These are phyloP conservation scores for Malthinus flaveolus DNA, from an alignment of 2,888 invertebrate genomes.

Conservation along the genomic window DNA sequence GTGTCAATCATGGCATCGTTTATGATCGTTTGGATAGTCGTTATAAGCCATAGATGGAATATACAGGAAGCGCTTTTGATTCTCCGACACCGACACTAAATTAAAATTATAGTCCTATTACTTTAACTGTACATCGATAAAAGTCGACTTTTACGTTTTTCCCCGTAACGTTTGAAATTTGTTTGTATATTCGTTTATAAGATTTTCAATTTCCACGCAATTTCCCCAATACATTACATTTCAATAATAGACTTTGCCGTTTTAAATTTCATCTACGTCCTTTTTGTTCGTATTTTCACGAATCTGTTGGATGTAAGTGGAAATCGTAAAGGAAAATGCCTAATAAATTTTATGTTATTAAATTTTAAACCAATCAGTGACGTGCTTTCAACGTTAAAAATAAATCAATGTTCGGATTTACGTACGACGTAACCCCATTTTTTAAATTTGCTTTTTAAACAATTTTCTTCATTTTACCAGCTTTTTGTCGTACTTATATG, in stretches of 20 bases:
- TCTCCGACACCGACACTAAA: slow-evolving; percentile 7
- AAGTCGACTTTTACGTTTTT: too few relatives aligned
- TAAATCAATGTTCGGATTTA: too few relatives aligned
- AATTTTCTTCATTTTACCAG: too few relatives aligned
- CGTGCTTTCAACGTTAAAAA: too few relatives aligned
- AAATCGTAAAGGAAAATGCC: too few relatives aligned
- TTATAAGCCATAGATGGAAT: slow-evolving; percentile 9
- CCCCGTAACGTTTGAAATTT: not conserved
- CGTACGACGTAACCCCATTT: too few relatives aligned
- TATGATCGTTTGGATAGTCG: slow-evolving; percentile 2
- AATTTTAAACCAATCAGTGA: too few relatives aligned
- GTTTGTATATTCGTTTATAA: slow-evolving; percentile 1
- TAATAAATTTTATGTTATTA: too few relatives aligned
- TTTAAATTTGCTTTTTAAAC: too few relatives aligned
- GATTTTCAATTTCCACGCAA: slow-evolving; percentile 18
- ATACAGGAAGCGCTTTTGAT: slow-evolving; percentile 15
- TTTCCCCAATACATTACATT: slow-evolving; percentile 15
- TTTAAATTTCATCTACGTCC: not conserved
- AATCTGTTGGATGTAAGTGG: too few relatives aligned
- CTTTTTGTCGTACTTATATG: too few relatives aligned
- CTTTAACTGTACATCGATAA: not conserved
- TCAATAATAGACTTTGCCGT: slow-evolving; percentile 9
- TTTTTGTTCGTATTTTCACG: too few relatives aligned
- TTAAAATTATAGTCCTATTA: slow-evolving; percentile 3
- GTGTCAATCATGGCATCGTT: not conserved